phyloP scores from a whole-genome alignment of 2,113 vertebrate species.

The Cercocebus atys region DNA sequence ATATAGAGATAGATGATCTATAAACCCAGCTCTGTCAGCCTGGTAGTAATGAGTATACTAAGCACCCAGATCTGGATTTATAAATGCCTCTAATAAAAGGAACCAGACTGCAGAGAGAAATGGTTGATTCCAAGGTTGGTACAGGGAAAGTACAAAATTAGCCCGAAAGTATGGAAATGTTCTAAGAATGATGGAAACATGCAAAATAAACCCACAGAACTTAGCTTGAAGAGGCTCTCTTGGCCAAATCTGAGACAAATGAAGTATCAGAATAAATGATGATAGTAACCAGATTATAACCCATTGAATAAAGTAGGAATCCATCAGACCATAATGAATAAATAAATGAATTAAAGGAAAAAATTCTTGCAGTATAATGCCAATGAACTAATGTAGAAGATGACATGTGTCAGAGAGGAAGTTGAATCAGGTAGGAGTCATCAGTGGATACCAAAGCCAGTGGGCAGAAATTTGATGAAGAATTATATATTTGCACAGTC shows the following conservation, averaged over 20 bases:
- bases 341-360: not conserved
- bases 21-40: not conserved
- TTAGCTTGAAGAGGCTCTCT: not conserved
- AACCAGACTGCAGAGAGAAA: not conserved
- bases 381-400: not conserved
- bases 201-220: not conserved
- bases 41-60: not conserved
- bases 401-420: not conserved
- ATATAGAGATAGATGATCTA: not conserved
- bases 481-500: not conserved
- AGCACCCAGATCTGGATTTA: not conserved
- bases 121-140: not conserved
- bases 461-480: not conserved
- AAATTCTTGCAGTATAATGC: not conserved
- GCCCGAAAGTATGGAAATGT: not conserved
- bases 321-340: not conserved
- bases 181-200: not conserved
- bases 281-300: not conserved
- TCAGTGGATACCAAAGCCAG: not conserved
- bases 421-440: not conserved
- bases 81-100: not conserved
- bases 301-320: not conserved
- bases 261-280: not conserved
- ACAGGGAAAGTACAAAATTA: not conserved
- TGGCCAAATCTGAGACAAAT: not conserved